Percentiles rank a stretch among this genome's conserved stretches.
phyloP scores from a whole-genome alignment of 2,113 vertebrate genomes.

The Shinisaurus crocodilurus region DNA sequence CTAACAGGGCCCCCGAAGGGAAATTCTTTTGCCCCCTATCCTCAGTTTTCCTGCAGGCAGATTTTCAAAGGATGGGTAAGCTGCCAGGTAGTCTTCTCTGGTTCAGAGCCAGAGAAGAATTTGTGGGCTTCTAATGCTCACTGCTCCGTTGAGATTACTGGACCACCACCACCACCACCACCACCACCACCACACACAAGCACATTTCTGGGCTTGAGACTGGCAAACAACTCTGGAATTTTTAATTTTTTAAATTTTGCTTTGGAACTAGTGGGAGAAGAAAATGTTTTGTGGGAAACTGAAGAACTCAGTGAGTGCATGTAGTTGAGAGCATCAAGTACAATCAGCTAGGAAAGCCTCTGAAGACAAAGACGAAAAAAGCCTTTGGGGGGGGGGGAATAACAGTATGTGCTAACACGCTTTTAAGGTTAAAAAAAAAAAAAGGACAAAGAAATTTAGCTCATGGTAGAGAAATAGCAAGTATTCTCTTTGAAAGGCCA shows the following conservation, averaged over 20 bases:
- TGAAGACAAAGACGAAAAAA: conserved; percentile 12
- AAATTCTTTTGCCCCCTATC: not conserved
- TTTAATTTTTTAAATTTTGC: not conserved
- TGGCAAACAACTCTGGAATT: not conserved
- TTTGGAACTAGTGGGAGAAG: not conserved
- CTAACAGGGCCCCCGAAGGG: not conserved
- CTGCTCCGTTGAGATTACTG: too few relatives aligned
- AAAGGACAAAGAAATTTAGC: conserved; percentile 37
- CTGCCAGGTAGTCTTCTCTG: not conserved
- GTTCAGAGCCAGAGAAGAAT: not conserved
- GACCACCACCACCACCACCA: too few relatives aligned
- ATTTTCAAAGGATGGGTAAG: not conserved
- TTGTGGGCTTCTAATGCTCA: not conserved
- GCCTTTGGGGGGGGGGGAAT: not conserved
- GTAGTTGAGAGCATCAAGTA: not conserved
- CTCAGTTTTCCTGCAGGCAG: not conserved
- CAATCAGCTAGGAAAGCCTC: not conserved
- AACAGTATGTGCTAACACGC: conserved; percentile 10
- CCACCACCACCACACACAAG: too few relatives aligned
- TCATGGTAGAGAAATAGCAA: conserved; percentile 33
- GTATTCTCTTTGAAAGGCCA: conserved; percentile 35
- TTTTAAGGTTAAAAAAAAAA: not conserved
- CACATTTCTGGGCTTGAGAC: too few relatives aligned
- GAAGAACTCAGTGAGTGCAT: not conserved
- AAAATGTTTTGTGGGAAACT: not conserved